A percentile compares a stretch with the other conserved stretches of the same genome.
Evolutionary conservation across 2,113 vertebrate species (phyloP).

Genomic region (Gymnogyps californianus): DNA sequence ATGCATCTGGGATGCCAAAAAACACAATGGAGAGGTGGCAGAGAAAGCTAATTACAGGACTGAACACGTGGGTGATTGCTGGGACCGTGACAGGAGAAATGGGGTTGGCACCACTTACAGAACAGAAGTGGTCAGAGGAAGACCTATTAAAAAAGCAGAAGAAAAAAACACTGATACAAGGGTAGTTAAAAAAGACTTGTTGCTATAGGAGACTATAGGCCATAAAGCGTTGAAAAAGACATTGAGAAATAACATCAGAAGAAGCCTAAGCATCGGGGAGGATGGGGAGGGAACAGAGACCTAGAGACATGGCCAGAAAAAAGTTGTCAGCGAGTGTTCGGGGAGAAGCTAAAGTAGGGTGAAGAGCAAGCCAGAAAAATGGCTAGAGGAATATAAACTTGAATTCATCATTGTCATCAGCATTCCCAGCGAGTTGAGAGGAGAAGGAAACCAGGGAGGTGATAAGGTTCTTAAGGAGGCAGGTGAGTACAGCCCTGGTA

Average conservation of each 20-base stretch:
- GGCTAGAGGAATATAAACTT: not conserved
- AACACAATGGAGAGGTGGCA: fast-evolving
- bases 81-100: not conserved
- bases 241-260: not conserved
- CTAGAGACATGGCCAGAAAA: not conserved
- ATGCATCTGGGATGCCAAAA: not conserved
- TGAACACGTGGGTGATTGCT: not conserved
- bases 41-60: not conserved
- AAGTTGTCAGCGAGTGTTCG: not conserved
- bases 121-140: not conserved
- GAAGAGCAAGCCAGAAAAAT: not conserved
- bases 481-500: not conserved
- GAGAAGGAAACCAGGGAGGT: not conserved
- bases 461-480: not conserved
- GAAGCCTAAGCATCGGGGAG: not conserved
- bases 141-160: not conserved
- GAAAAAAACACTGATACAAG: not conserved
- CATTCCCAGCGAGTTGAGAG: not conserved
- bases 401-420: not conserved
- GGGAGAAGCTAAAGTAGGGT: not conserved
- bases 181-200: not conserved
- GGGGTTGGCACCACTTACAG: not conserved
- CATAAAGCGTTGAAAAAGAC: not conserved
- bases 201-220: not conserved
- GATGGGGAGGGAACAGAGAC: not conserved